phyloP scores from a whole-genome alignment of 2,113 vertebrate species.

The Aptenodytes patagonicus region DNA sequence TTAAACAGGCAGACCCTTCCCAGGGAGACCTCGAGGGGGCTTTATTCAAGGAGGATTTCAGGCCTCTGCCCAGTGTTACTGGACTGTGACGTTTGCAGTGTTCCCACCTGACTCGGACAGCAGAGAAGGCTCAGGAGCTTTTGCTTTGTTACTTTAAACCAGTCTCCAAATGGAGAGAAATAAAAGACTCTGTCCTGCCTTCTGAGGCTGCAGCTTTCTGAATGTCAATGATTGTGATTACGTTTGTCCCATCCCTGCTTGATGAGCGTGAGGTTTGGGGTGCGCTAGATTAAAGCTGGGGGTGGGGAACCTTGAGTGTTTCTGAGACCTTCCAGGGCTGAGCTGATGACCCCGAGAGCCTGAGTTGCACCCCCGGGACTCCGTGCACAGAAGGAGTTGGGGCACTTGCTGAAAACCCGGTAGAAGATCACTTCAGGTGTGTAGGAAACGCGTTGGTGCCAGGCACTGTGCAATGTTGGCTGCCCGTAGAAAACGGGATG shows the following conservation, averaged over 20 bases:
- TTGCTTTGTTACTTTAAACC: not conserved
- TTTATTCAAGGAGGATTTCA: not conserved
- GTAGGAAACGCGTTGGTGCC: not conserved
- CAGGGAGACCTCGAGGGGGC: not conserved
- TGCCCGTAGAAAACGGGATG: fast-evolving
- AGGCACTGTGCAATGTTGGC: too few relatives aligned
- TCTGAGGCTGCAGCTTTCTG: not conserved
- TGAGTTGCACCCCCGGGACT: fast-evolving
- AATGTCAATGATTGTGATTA: too few relatives aligned
- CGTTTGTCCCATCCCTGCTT: not conserved
- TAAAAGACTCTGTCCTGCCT: not conserved
- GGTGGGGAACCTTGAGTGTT: not conserved
- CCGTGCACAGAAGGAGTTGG: fast-evolving
- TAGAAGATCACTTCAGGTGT: fast-evolving
- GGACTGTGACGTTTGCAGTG: not conserved
- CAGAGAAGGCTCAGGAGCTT: not conserved
- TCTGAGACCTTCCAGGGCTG: not conserved
- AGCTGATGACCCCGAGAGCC: not conserved
- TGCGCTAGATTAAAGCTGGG: fast-evolving
- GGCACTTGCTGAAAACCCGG: not conserved
- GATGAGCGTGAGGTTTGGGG: not conserved
- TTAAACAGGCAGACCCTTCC: not conserved
- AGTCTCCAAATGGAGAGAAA: not conserved
- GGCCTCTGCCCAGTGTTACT: not conserved
- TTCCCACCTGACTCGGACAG: fast-evolving